These are phyloP conservation scores for Geotrypetes seraphini DNA, from an alignment of 2,797 vertebrate genomes.

Conservation along the genomic window DNA sequence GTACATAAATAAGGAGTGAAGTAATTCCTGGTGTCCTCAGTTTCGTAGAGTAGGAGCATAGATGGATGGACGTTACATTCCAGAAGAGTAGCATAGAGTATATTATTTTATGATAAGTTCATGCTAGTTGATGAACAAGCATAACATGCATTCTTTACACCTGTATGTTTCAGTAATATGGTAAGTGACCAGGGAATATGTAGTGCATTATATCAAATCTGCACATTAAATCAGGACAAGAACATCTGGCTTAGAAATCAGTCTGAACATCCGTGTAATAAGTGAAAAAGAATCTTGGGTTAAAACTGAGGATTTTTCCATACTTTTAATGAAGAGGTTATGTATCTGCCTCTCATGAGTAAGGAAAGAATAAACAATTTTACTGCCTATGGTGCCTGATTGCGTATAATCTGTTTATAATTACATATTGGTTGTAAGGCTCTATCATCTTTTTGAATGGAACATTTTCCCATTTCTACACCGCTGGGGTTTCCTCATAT, in stretches of 20 bases:
- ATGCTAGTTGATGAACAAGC: slow-evolving; percentile 34
- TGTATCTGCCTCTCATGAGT: slow-evolving; percentile 22
- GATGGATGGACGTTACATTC: slow-evolving; percentile 23
- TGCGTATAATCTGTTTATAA: too few relatives aligned
- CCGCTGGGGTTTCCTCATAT: slow-evolving; percentile 8
- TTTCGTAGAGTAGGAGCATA: slow-evolving; percentile 38
- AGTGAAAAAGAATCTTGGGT: slow-evolving; percentile 47
- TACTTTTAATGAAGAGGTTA: slow-evolving; percentile 24
- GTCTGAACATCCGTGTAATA: slow-evolving; percentile 37
- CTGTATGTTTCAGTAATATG: slow-evolving; percentile 48
- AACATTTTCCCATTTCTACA: too few relatives aligned
- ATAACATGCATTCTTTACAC: slow-evolving; percentile 48
- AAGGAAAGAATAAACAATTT: too few relatives aligned
- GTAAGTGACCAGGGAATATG: slow-evolving; percentile 54
- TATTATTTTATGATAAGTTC: slow-evolving; percentile 40
- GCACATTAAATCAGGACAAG: slow-evolving; percentile 48
- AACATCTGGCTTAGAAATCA: slow-evolving; percentile 61
- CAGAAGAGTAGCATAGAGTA: slow-evolving; percentile 37
- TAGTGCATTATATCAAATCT: slow-evolving; percentile 41
- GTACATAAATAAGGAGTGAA: slow-evolving; percentile 48
- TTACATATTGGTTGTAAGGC: too few relatives aligned
- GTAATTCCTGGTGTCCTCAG: slow-evolving; percentile 54
- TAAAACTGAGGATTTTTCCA: slow-evolving; percentile 44
- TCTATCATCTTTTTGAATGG: too few relatives aligned
- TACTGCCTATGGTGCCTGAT: too few relatives aligned